These are phyloP conservation scores for Artemia sinica DNA, from an alignment of 2,888 invertebrate species.

Conservation along the genomic window DNA sequence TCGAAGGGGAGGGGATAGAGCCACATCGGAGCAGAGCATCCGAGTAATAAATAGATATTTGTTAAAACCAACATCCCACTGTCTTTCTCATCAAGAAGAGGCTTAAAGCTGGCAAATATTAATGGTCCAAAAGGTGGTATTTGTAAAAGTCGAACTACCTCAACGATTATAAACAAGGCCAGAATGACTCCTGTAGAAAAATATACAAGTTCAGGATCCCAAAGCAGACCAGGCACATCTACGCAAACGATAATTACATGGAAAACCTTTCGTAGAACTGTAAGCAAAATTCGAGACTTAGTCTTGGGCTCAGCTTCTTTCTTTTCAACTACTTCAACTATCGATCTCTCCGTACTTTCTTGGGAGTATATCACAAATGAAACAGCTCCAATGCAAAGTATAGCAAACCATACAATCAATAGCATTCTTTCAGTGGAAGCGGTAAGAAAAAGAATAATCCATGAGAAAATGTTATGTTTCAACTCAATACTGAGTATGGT, in stretches of 20 bases:
- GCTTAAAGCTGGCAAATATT: conserved; percentile 49
- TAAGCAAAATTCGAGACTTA: conserved; percentile 28
- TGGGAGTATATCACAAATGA: neutral
- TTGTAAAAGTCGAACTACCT: conserved; percentile 53
- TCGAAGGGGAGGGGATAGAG: conserved; percentile 33
- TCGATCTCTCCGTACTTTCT: neutral
- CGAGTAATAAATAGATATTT: conserved; percentile 67
- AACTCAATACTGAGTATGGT: neutral
- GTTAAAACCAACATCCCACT: conserved; percentile 58
- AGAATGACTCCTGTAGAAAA: conserved; percentile 59
- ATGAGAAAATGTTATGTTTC: neutral
- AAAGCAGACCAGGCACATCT: conserved; percentile 57
- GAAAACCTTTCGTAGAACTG: conserved; percentile 58
- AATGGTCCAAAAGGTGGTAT: conserved; percentile 49
- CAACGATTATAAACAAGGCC: conserved; percentile 50
- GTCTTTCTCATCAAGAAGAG: conserved; percentile 79
- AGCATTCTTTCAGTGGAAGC: neutral
- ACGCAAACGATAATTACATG: conserved; percentile 61
- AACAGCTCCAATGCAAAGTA: neutral
- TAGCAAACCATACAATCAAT: neutral
- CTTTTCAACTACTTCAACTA: conserved; percentile 1
- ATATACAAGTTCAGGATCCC: conserved; percentile 49
- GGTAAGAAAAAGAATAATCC: neutral
- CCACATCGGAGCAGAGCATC: conserved; percentile 66
- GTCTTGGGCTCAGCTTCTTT: neutral